Evolutionary conservation across 1,140 invertebrate genomes (phyloP).

Genomic region (Drosophila busckii): DNA sequence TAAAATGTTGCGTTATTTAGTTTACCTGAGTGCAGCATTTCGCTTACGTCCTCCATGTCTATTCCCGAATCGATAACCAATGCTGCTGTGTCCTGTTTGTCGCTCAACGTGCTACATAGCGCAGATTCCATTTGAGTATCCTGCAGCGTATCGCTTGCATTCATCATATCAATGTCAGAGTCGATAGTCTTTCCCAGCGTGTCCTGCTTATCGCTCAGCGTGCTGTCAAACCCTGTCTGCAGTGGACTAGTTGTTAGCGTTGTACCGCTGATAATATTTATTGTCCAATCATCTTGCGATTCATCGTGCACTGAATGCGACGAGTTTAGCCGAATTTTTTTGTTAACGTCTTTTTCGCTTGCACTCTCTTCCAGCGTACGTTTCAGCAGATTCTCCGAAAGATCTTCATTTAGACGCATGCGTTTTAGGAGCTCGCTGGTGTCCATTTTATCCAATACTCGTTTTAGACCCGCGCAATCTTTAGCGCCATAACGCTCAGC

Average conservation of each 20-base stretch:
- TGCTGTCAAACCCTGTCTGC: too few relatives aligned
- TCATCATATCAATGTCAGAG: not conserved
- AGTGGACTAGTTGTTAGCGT: too few relatives aligned
- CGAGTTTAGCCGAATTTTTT: too few relatives aligned
- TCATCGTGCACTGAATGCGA: too few relatives aligned
- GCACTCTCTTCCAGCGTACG: not conserved
- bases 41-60: conserved; percentile 31
- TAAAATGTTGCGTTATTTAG: conserved; percentile 7
- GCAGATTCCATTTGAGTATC: not conserved
- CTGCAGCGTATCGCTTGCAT: not conserved
- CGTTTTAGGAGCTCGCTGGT: not conserved
- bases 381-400: conserved; percentile 13
- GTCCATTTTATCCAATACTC: not conserved
- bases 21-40: conserved; percentile 43
- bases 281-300: too few relatives aligned
- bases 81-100: not conserved
- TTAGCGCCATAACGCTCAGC: conserved; percentile 52
- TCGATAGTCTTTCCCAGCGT: too few relatives aligned
- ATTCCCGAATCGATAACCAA: conserved; percentile 45
- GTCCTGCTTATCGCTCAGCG: too few relatives aligned
- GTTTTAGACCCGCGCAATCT: conserved; percentile 3
- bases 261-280: too few relatives aligned
- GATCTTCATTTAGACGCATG: not conserved
- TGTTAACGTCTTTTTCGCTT: conserved; percentile 12
- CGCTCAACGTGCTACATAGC: too few relatives aligned